phyloP scores from a whole-genome alignment of 2,888 invertebrate genomes.

The Cephus sareptanus region DNA sequence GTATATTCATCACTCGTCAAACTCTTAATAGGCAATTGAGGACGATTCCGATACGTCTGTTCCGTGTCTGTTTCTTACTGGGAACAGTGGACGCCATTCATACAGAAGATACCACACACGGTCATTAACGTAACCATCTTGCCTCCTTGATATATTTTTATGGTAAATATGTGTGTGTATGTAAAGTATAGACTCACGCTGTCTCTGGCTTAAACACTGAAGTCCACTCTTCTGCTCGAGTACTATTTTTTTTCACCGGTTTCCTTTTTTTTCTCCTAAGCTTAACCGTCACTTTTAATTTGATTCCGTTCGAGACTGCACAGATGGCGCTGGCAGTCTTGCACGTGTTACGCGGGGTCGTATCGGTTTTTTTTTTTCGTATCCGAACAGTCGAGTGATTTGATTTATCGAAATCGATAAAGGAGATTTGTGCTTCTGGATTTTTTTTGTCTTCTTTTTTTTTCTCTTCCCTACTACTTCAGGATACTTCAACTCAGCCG shows the following conservation, averaged over 20 bases:
- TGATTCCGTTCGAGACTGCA: not conserved
- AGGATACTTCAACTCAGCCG: not conserved
- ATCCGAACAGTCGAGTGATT: not conserved
- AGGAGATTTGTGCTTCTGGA: not conserved
- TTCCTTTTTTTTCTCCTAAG: not conserved
- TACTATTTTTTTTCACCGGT: not conserved
- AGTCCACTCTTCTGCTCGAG: not conserved
- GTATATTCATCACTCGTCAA: too few species aligned
- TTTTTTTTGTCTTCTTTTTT: not conserved
- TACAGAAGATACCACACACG: too few species aligned
- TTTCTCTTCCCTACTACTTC: not conserved
- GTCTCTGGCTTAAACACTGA: not conserved
- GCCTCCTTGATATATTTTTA: too few species aligned
- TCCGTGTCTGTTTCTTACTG: too few species aligned
- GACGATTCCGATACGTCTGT: too few species aligned
- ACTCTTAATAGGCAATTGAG: too few species aligned
- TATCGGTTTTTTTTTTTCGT: not conserved
- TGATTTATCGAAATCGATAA: not conserved
- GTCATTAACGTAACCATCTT: too few species aligned
- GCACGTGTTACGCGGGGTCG: not conserved
- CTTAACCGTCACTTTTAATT: not conserved
- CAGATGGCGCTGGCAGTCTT: not conserved
- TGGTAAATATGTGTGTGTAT: too few species aligned
- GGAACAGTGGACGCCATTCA: too few species aligned
- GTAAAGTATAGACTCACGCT: not conserved